phyloP scores from a whole-genome alignment of 2,113 vertebrate species.

The Muntiacus muntjak region DNA sequence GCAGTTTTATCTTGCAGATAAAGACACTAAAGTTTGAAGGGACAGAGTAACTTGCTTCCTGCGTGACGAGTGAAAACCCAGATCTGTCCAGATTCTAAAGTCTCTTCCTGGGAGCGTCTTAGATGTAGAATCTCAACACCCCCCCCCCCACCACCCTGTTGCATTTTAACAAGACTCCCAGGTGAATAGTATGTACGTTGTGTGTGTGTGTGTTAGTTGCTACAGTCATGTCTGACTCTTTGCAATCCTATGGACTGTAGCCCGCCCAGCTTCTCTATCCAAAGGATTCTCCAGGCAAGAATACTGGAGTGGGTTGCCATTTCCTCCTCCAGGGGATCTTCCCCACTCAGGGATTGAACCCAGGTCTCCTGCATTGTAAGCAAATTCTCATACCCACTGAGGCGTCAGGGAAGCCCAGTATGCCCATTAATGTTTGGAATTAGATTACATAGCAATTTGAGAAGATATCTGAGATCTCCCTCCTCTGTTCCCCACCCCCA shows the following conservation, averaged over 20 bases:
- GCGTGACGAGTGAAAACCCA: not conserved
- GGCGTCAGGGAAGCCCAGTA: not conserved
- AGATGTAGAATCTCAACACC: not conserved
- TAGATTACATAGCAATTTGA: not conserved
- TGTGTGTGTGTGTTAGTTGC: not conserved
- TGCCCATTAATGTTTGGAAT: not conserved
- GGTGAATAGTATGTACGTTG: not conserved
- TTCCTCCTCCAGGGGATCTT: not conserved
- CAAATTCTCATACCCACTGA: not conserved
- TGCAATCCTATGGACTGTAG: accelerated
- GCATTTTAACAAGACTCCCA: not conserved
- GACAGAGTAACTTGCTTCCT: not conserved
- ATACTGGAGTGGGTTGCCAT: not conserved
- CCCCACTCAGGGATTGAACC: not conserved
- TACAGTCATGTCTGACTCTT: not conserved
- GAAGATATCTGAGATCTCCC: not conserved
- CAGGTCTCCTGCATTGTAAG: not conserved
- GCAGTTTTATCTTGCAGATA: not conserved
- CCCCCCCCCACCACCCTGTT: too few species aligned
- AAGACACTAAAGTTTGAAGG: not conserved
- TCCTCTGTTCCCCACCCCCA: not conserved
- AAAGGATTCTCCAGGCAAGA: not conserved
- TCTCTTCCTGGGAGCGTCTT: not conserved
- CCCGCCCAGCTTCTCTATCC: not conserved
- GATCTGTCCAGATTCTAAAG: not conserved